Evolutionary conservation across 1,140 invertebrate species (phyloP), one percentile per base, ranked within the genome.

Genomic region (Hycleus cichorii): DNA sequence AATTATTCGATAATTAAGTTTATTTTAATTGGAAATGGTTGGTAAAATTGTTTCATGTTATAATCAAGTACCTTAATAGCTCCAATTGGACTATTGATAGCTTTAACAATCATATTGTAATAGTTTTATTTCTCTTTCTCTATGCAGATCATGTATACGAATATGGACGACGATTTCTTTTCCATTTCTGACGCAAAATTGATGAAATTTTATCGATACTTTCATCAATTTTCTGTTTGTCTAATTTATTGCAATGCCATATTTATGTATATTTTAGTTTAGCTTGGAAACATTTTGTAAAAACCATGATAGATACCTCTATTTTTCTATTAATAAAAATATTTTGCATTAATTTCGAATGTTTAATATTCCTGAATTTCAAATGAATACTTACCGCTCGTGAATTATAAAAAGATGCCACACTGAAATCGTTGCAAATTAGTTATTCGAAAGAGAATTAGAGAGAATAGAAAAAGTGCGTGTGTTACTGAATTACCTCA

Each of bases 181-280:
- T 32, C 7, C 7, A 4, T 32, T 32, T 32, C 32, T 32, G 7
- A 25, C 39, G 45, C 45, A 53, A 46, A 25, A 38, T 53, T 42
- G 45, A 53, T 53, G 51, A 53, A 46, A 53, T 24, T 26, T 27
- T 32, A 38, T 42, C 32, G 32, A 32, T 9, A 10, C 24, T 53
- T 53, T 46, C 51, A 53, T 32, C 45, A 42, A 53, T 53, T 46
- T 53, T 53, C 39, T 53, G 32, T 32, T 48, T 48, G 24, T 12
- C 26, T n/a, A 44, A 53, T 53, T 53, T 53, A 53, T 53, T 53
- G 45, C 7, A 45, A 53, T 53, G 51, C 51, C 51, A 53, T 53
- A 53, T 53, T 53, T 53, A 53, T 46, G 51, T 45, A 45, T 46
- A 32, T 32, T 32, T 26, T 53, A 53, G 51, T 46, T 2, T 53